Evolutionary conservation across 2,113 vertebrate genomes (phyloP).

Genomic region (western clawed frog (Xenopus tropicalis)): UCB_Xtro_10.0 CM004448.2:45193501-45194000

Average conservation of each 20-base stretch:
- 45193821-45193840: conserved; percentile 43
- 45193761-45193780: conserved; percentile 41
- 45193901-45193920: conserved; percentile 45
- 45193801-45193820: conserved; percentile 39
- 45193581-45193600: too few relatives aligned
- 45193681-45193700: too few relatives aligned
- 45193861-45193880: conserved; percentile 45
- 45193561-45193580: too few relatives aligned
- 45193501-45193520: too few relatives aligned
- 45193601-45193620: too few relatives aligned
- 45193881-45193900: conserved; percentile 41
- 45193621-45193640: too few relatives aligned
- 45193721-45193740: conserved; percentile 4
- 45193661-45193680: neutral
- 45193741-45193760: conserved; percentile 22
- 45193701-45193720: neutral
- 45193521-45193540: too few relatives aligned
- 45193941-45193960: conserved; percentile 46
- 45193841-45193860: conserved; percentile 44
- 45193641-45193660: neutral
- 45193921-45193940: conserved; percentile 34
- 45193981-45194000: conserved; percentile 46
- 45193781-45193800: conserved; percentile 32
- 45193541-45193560: too few relatives aligned
- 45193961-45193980: conserved; percentile 46